Base-by-base conservation (phyloP, 92 coral and sea anemone species). In the Galaxea fascicularis region DNA sequence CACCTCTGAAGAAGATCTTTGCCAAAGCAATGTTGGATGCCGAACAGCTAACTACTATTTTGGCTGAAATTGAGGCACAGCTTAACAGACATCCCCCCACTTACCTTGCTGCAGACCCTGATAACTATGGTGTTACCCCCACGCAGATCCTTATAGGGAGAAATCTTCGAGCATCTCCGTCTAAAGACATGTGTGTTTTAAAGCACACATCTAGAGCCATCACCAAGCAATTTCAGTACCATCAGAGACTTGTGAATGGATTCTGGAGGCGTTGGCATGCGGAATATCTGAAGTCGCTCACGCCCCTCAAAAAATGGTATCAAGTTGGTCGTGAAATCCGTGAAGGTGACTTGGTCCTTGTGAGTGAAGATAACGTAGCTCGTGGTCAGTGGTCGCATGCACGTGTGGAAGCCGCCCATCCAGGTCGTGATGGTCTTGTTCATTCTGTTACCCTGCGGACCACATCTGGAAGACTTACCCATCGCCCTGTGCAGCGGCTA, bases 221-320 rank as follows among this genome's bases (percentile, higher is more conserved):
- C 52, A 80, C 71, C 25, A 87, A 80, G 60, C 81, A 82, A 30
- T 80, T 71, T 9, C 65, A 63, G 80, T 80, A 87, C 63, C 81
- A 72, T 79, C 86, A 87, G 35, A 60, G 52, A 21, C 73, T 62
- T 14, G 63, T 69, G 11, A 87, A 87, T 71, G 78, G 65, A 69
- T 87, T 87, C 63, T 87, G 90, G 86, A 71, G 59, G 47, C 45
- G 90, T 30, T 87, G 86, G 86, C 59, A 41, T 87, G 73, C 86
- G 17, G 91, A 79, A 24, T 86, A 86, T 54, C 64, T 86, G 45
- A 85, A 76, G 64, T 85, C 84, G 15, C 65, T 85, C 25, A 85
- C 45, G 18, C 57, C 78, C 18, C 52, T 86, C 66, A 79, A 79
- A 71, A 86, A 79, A 71, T 78, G 90, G 90, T 24, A 8, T 8